Evolutionary conservation across 2,113 vertebrate genomes (phyloP), one percentile per base, ranked within the genome.

Genomic region (Kryptolebias marmoratus): DNA sequence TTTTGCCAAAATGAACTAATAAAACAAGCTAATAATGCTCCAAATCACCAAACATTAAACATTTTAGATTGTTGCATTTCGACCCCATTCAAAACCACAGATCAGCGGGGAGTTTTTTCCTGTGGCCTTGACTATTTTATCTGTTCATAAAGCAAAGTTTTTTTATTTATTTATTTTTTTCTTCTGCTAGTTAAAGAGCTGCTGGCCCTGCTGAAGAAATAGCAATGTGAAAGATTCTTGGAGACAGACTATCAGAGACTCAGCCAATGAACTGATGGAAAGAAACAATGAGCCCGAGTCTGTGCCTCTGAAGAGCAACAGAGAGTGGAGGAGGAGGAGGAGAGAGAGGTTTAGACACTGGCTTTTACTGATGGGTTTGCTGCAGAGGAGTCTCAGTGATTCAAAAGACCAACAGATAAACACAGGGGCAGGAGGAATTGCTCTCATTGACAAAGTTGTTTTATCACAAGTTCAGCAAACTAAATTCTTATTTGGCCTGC

Each of bases 181-280:
- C 36, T 54, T 6, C 59, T 44, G 45, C 45, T 15, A 63, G 45
- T 13, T 11, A 69, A 56, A 67, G 44, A 71, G 67, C 49, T 53
- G 12, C 39, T 74, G 59, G 22, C 27, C 1, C 16, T 73, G 53
- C 58, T 30, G 52, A 52, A 47, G 64, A 63, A 82, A 64, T 65
- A 79, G 62, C 67, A 77, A 68, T 76, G 80, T 73, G 75, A 81
- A 76, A 80, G 66, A 75, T 75, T 67, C 66, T 56, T 18, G 32
- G 71, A 84, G 82, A 81, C 77, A 72, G 71, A 73, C 68, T 71
- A 66, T 75, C 67, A 73, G 64, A 57, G 68, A 61, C 53, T 77
- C 14, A 47, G 54, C 80, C 80, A 84, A 68, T 73, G 61, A 73
- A 55, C 71, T 80, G 70, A 71, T 75, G 48, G 77, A 79, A 68